These are phyloP conservation scores for Anoplius nigerrimus DNA, from an alignment of 2,888 invertebrate species.

Conservation along the genomic window DNA sequence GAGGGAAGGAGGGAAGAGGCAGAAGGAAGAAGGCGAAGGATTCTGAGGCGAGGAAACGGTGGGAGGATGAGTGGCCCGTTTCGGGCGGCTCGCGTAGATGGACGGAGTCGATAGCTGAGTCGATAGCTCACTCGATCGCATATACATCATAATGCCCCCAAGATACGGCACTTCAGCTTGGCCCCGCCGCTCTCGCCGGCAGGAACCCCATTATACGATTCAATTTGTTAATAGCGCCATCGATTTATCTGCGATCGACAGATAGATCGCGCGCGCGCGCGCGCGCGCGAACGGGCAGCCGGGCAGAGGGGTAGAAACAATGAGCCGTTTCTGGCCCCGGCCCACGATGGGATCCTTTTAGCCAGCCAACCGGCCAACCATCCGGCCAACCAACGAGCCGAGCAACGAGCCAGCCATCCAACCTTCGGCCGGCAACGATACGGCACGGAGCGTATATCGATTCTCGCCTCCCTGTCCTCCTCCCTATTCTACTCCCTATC, in stretches of 20 bases:
- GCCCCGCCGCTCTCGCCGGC: slow-evolving; percentile 11
- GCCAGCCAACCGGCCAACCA: too few relatives aligned
- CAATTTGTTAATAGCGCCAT: slow-evolving; percentile 68
- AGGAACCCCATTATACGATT: slow-evolving; percentile 61
- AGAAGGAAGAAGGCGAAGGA: slow-evolving; percentile 3
- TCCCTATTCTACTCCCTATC: slow-evolving; percentile 7
- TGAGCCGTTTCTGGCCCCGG: slow-evolving; percentile 35
- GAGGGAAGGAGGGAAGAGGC: background rate
- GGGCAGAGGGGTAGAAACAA: slow-evolving; percentile 55
- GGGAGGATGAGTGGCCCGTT: slow-evolving; percentile 46
- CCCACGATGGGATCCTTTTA: slow-evolving; percentile 31
- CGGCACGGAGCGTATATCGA: too few relatives aligned
- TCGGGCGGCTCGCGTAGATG: slow-evolving; percentile 37
- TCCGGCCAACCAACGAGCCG: background rate
- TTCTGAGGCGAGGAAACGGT: slow-evolving; percentile 12
- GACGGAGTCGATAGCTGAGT: slow-evolving; percentile 40
- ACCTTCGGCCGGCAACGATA: slow-evolving; percentile 1
- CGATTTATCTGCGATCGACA: slow-evolving; percentile 60
- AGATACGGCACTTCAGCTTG: slow-evolving; percentile 18
- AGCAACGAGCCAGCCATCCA: slow-evolving; percentile 3
- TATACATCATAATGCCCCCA: slow-evolving; percentile 41
- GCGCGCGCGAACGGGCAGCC: too few relatives aligned
- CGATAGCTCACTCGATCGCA: slow-evolving; percentile 37
- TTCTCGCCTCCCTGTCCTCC: too few relatives aligned
- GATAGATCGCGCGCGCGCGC: slow-evolving; percentile 18